Percentiles rank a stretch among this genome's conserved stretches.
These are phyloP conservation scores for Pantherophis alleghaniensis DNA, from an alignment of 2,797 vertebrate genomes.

Conservation along the genomic window DNA sequence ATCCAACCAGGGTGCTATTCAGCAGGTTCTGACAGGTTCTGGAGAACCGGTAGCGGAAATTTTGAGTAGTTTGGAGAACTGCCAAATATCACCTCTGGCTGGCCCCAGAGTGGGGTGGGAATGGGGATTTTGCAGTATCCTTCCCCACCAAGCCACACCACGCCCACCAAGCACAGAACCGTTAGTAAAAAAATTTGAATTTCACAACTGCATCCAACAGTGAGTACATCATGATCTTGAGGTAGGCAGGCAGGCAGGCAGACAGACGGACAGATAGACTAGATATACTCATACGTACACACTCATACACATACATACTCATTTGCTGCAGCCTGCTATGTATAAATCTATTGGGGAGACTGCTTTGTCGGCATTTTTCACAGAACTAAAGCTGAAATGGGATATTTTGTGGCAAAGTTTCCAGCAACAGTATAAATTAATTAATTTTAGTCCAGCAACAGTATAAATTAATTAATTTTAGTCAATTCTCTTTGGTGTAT, in stretches of 20 bases:
- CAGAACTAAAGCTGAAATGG: not conserved
- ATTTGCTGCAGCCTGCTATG: not conserved
- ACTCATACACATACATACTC: not conserved
- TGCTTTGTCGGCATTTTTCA: not conserved
- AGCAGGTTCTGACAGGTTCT: too few species aligned
- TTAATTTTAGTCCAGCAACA: not conserved
- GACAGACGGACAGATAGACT: not conserved
- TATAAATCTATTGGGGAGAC: too few species aligned
- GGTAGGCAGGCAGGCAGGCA: not conserved
- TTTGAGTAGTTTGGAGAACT: too few species aligned
- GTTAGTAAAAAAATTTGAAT: too few species aligned
- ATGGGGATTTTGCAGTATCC: too few species aligned
- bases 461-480: not conserved
- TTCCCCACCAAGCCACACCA: too few species aligned
- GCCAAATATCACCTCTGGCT: too few species aligned
- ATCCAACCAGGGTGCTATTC: not conserved
- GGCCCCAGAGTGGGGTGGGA: too few species aligned
- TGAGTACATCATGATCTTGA: not conserved
- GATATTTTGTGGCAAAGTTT: not conserved
- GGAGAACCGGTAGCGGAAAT: too few species aligned
- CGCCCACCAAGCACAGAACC: too few species aligned
- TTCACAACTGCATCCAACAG: not conserved
- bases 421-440: not conserved
- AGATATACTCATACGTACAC: not conserved
- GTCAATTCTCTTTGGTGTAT: not conserved